These are phyloP conservation scores for Linyphia triangularis DNA, from an alignment of 2,888 invertebrate genomes.

Conservation along the genomic window DNA sequence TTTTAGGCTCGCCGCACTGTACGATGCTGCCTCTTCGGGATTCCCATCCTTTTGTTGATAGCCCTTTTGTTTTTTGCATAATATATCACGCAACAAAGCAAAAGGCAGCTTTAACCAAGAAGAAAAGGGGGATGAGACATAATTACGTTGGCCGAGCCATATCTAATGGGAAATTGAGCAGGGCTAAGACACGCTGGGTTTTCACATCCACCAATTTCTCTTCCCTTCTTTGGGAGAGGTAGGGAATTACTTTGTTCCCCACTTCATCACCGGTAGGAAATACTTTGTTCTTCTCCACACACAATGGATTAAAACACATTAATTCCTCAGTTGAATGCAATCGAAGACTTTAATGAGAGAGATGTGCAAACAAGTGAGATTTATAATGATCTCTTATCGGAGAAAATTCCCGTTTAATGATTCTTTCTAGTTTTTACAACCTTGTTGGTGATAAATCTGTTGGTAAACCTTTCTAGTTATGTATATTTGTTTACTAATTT, in stretches of 20 bases:
- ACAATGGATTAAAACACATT: slow-evolving; percentile 12
- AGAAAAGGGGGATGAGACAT: background rate
- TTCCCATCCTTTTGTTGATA: background rate
- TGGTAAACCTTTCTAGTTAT: too few species aligned
- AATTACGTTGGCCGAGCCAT: background rate
- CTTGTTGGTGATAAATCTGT: background rate
- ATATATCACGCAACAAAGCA: slow-evolving; percentile 14
- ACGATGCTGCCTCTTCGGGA: too few species aligned
- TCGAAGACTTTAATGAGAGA: background rate
- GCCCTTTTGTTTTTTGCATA: background rate
- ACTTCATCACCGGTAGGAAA: background rate
- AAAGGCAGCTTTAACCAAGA: slow-evolving; percentile 4
- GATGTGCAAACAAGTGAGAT: slow-evolving; percentile 27
- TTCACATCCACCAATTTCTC: slow-evolving; percentile 19
- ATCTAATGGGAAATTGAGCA: background rate
- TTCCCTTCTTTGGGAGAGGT: background rate
- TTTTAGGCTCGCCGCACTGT: too few species aligned
- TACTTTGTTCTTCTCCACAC: background rate
- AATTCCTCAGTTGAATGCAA: background rate
- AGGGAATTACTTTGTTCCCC: slow-evolving; percentile 13
- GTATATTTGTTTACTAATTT: background rate
- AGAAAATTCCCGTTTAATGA: background rate
- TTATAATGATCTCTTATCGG: background rate
- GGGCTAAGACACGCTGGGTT: background rate
- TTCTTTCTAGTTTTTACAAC: background rate